Evolutionary conservation across 2,888 invertebrate genomes (phyloP).

Genomic region (Morpho helenor): DNA sequence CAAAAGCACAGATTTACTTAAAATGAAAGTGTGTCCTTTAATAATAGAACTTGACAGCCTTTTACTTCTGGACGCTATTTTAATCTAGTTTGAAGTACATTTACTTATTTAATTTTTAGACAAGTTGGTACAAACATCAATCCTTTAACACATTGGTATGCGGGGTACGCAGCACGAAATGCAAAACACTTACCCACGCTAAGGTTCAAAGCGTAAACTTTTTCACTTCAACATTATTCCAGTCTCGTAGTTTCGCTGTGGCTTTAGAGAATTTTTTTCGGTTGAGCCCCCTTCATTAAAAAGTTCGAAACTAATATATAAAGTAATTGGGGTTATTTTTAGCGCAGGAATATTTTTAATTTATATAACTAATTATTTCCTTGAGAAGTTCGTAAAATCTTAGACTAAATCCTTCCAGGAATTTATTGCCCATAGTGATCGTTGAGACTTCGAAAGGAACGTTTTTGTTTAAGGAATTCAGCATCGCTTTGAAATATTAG

Average conservation of each 20-base stretch:
- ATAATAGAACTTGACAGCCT: too few relatives aligned
- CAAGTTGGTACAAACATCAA: conserved; percentile 58
- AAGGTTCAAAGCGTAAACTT: conserved; percentile 75
- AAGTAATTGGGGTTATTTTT: conserved; percentile 42
- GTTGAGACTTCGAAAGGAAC: too few relatives aligned
- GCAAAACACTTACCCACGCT: conserved; percentile 75
- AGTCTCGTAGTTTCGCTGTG: conserved; percentile 74
- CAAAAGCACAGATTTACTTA: too few relatives aligned
- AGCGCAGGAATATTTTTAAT: neutral
- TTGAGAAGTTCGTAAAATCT: too few relatives aligned
- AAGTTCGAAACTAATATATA: conserved; percentile 57
- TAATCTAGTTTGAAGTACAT: too few relatives aligned
- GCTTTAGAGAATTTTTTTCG: conserved; percentile 72
- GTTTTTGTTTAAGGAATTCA: too few relatives aligned
- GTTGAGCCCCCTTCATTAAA: conserved; percentile 68
- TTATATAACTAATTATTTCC: too few relatives aligned
- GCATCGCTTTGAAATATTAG: too few relatives aligned
- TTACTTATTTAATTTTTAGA: conserved; percentile 5
- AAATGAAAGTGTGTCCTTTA: too few relatives aligned
- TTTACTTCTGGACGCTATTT: too few relatives aligned
- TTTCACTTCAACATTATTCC: conserved; percentile 76
- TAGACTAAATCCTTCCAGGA: too few relatives aligned
- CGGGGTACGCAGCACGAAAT: conserved; percentile 66
- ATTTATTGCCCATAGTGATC: too few relatives aligned
- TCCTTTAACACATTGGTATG: conserved; percentile 74